Percentiles rank a stretch among this genome's conserved stretches.
Evolutionary conservation across 2,797 vertebrate species (phyloP).

Genomic region (Xenops minutus): DNA sequence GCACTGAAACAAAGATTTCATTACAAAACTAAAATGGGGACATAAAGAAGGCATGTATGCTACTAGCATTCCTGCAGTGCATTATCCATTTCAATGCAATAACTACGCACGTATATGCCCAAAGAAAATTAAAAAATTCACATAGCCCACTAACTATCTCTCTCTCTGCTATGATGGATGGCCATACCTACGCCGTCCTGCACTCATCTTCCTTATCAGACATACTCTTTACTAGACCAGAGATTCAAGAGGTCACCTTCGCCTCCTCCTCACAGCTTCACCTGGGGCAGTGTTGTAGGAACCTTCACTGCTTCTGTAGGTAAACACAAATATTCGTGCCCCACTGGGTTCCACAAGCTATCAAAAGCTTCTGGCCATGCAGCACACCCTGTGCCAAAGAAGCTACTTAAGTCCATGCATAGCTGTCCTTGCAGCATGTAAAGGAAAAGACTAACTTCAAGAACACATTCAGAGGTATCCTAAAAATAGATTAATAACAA

Average conservation of each 20-base stretch:
- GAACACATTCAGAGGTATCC: background rate
- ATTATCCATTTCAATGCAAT: background rate
- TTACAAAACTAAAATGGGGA: background rate
- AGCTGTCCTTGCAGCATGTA: background rate
- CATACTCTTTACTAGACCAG: background rate
- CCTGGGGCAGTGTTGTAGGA: background rate
- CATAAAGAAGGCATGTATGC: fast-evolving
- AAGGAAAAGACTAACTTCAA: background rate
- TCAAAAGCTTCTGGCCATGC: background rate
- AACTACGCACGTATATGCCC: fast-evolving
- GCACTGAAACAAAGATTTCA: background rate
- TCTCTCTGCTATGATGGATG: background rate
- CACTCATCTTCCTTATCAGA: background rate
- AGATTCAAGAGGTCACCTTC: background rate
- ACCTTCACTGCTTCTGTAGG: background rate
- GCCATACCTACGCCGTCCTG: background rate
- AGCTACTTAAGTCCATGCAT: background rate
- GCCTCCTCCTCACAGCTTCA: background rate
- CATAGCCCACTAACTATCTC: background rate
- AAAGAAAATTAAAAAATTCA: background rate
- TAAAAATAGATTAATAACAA: background rate
- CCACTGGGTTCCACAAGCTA: background rate
- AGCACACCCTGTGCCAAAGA: background rate
- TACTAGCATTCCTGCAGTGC: background rate
- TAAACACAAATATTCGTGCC: background rate